Conservation (phyloP, 2,797 vertebrate genomes). For the Furcifer pardalis region DNA sequence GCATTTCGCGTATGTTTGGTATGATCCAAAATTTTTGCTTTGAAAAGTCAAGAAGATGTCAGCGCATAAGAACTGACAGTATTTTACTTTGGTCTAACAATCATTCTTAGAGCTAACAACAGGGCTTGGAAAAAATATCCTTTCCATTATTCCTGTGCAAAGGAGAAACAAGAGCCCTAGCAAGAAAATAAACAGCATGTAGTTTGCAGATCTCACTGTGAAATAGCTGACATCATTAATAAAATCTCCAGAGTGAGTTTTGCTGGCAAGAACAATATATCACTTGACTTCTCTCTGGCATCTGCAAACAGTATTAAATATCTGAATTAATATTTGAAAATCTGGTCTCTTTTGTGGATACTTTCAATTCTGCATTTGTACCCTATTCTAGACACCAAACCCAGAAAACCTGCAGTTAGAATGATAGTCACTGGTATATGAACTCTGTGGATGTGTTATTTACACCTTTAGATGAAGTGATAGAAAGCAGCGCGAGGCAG, state of each 20-base stretch:
- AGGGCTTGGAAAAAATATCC: slow-evolving; percentile 34
- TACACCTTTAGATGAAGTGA: slow-evolving; percentile 43
- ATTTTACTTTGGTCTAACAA: slow-evolving; percentile 46
- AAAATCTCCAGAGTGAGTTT: slow-evolving; percentile 9
- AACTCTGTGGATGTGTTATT: neutral
- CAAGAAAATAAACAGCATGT: neutral
- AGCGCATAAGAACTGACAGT: slow-evolving; percentile 45
- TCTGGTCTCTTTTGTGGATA: slow-evolving; percentile 6
- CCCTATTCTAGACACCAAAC: slow-evolving; percentile 23
- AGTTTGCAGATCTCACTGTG: slow-evolving; percentile 19
- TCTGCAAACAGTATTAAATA: neutral
- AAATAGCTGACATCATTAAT: slow-evolving; percentile 42
- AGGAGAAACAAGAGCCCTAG: neutral
- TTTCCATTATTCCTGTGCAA: slow-evolving; percentile 13
- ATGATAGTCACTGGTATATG: neutral
- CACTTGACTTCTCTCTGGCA: slow-evolving; percentile 57
- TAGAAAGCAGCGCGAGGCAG: slow-evolving; percentile 4
- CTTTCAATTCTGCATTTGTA: slow-evolving; percentile 21
- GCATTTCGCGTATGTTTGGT: neutral
- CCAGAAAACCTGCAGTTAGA: neutral
- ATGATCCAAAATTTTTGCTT: slow-evolving; percentile 8
- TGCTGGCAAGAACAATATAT: slow-evolving; percentile 26
- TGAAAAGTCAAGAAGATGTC: neutral
- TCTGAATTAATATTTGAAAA: slow-evolving; percentile 5
- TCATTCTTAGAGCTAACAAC: slow-evolving; percentile 1